These are phyloP conservation scores for Malthinus seriepunctatus DNA, from an alignment of 2,888 invertebrate genomes.

Conservation along the genomic window DNA sequence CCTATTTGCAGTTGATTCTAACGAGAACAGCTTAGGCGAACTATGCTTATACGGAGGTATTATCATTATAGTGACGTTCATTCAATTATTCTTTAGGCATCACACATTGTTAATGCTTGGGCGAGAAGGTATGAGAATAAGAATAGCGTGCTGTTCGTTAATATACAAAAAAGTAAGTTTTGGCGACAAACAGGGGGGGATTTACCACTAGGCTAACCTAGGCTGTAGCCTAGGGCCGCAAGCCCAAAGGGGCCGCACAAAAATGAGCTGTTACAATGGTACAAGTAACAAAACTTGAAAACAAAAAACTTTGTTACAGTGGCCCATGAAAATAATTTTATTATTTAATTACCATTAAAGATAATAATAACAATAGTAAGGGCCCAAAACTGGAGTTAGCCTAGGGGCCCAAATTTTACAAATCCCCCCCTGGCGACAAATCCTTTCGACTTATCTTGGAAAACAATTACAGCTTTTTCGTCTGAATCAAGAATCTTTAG, in stretches of 20 bases:
- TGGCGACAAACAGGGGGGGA: not conserved
- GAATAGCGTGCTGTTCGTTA: conserved; percentile 73
- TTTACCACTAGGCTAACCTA: too few relatives aligned
- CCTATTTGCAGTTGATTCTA: conserved; percentile 10
- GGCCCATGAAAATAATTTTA: too few relatives aligned
- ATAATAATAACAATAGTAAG: too few relatives aligned
- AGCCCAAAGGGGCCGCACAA: too few relatives aligned
- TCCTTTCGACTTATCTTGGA: not conserved
- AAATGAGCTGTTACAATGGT: too few relatives aligned
- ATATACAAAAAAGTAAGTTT: conserved; percentile 72
- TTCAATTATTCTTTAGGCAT: conserved; percentile 58
- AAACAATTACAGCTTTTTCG: conserved; percentile 56
- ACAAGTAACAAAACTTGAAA: too few relatives aligned
- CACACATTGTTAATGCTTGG: conserved; percentile 59
- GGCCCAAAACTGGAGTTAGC: too few relatives aligned
- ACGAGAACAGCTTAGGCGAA: conserved; percentile 8
- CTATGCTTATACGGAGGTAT: conserved; percentile 33
- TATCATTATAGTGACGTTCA: conserved; percentile 24
- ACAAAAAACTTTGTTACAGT: too few relatives aligned
- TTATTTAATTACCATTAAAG: too few relatives aligned
- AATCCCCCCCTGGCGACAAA: not conserved
- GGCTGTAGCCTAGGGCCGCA: too few relatives aligned
- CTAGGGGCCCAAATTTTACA: too few relatives aligned
- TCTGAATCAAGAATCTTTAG: conserved; percentile 70
- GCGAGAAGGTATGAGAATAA: conserved; percentile 71